A percentile compares a stretch with the other conserved stretches of the same genome.
These are phyloP conservation scores for Lycopodina hypogea DNA, from an alignment of 37 sponge, comb jelly and placozoan species.

Conservation along the genomic window DNA sequence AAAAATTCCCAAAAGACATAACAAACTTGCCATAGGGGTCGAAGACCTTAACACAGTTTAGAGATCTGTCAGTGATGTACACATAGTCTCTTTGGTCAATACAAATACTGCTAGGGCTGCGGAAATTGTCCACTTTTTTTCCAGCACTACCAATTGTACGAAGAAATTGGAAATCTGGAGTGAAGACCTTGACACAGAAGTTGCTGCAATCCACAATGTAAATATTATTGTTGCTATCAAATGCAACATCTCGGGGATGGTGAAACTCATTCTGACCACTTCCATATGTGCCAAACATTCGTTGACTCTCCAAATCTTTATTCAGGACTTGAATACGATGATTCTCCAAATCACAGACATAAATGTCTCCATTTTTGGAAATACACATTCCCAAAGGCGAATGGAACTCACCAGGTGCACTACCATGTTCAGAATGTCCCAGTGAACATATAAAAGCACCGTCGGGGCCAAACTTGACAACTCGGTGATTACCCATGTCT, in stretches of 20 bases:
- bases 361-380: constrained; percentile 12
- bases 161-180: neutral
- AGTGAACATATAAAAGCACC: neutral
- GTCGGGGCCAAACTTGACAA: constrained; percentile 7
- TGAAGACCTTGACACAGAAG: constrained; percentile 36
- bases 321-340: constrained; percentile 45
- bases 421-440: neutral
- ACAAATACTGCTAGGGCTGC: neutral
- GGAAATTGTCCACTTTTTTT: neutral
- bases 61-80: constrained; percentile 28
- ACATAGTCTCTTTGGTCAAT: constrained; percentile 25
- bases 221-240: constrained; percentile 35
- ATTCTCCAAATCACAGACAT: constrained; percentile 55
- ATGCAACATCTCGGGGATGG: constrained; percentile 35
- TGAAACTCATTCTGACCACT: constrained; percentile 6
- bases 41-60: constrained; percentile 12
- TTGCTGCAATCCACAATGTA: constrained; percentile 39
- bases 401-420: constrained; percentile 27
- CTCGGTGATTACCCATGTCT: constrained; percentile 4
- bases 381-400: constrained; percentile 49
- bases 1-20: neutral
- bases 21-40: constrained; percentile 19
- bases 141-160: constrained; percentile 23
- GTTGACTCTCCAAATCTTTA: neutral
- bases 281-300: constrained; percentile 9